Evolutionary conservation across 1,140 invertebrate genomes (phyloP).

Genomic region (Drosophila kanapiae): DNA sequence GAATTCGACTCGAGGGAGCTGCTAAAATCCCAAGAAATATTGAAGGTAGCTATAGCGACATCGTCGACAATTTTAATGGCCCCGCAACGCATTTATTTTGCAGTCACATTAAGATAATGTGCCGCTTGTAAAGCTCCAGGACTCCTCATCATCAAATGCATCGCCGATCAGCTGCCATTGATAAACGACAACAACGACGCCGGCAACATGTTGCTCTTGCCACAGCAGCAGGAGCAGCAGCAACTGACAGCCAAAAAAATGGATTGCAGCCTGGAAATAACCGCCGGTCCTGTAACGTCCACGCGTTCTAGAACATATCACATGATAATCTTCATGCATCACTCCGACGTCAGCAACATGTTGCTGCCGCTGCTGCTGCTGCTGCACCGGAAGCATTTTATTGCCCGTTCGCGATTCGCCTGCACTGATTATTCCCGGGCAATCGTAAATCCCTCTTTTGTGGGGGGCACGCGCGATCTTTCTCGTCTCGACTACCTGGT

Average conservation of each 20-base stretch:
- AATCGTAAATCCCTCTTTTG: slow-evolving; percentile 77
- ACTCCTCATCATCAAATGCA: slow-evolving; percentile 74
- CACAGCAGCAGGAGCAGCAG: slow-evolving; percentile 12
- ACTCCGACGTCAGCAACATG: slow-evolving; percentile 70
- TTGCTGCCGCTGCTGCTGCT: slow-evolving; percentile 23
- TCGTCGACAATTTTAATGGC: slow-evolving; percentile 48
- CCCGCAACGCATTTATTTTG: slow-evolving; percentile 69
- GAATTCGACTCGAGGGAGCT: slow-evolving; percentile 27
- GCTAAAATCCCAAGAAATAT: slow-evolving; percentile 35
- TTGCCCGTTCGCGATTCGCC: slow-evolving; percentile 75
- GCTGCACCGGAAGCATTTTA: slow-evolving; percentile 80
- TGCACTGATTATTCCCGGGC: slow-evolving; percentile 73
- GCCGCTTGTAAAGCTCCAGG: slow-evolving; percentile 68
- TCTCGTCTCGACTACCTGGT: background rate
- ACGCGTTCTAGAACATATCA: slow-evolving; percentile 78
- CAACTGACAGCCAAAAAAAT: slow-evolving; percentile 65
- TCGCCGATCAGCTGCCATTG: slow-evolving; percentile 71
- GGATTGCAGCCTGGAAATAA: slow-evolving; percentile 55
- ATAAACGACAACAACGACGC: slow-evolving; percentile 66
- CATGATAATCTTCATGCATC: slow-evolving; percentile 83
- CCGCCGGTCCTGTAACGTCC: slow-evolving; percentile 45
- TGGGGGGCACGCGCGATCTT: slow-evolving; percentile 72
- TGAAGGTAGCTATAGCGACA: slow-evolving; percentile 22
- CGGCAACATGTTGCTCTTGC: slow-evolving; percentile 43
- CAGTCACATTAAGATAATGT: slow-evolving; percentile 83